A percentile compares a stretch with the other conserved stretches of the same genome.
Conservation (phyloP, 2,113 vertebrate species). For the Erinaceus europaeus region DNA sequence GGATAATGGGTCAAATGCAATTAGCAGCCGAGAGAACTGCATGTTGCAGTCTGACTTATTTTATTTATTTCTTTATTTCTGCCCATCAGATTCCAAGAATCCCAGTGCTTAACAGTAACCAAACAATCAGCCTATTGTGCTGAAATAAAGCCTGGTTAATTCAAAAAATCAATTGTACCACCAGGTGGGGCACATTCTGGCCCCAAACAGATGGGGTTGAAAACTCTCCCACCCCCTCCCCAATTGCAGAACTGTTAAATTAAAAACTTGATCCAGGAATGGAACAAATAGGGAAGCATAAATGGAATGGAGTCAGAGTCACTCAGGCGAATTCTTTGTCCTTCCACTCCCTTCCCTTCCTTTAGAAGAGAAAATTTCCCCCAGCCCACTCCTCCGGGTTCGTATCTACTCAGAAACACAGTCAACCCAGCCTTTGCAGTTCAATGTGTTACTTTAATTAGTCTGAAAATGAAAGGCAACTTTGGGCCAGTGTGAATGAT, state of each 20-base stretch:
- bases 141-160: constrained; percentile 76
- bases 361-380: constrained; percentile 49
- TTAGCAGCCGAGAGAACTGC: constrained; percentile 70
- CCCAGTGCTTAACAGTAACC: constrained; percentile 72
- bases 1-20: constrained; percentile 80
- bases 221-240: constrained; percentile 35
- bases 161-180: constrained; percentile 75
- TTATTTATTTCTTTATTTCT: no score
- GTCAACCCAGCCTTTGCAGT: constrained; percentile 79
- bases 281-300: constrained; percentile 76
- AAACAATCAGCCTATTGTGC: constrained; percentile 76
- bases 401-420: constrained; percentile 79
- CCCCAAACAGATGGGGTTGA: constrained; percentile 75
- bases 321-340: constrained; percentile 78
- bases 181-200: constrained; percentile 71
- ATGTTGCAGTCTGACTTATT: constrained; percentile 65
- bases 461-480: constrained; percentile 86
- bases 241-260: constrained; percentile 76
- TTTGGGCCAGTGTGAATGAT: constrained; percentile 83
- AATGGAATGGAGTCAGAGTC: constrained; percentile 78
- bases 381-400: constrained; percentile 77
- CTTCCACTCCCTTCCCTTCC: constrained; percentile 32
- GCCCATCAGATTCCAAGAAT: constrained; percentile 81
- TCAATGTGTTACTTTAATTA: constrained; percentile 86
- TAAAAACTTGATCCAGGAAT: constrained; percentile 77